These are phyloP conservation scores for Ferrisia virgata DNA, from an alignment of 2,888 invertebrate species.

Conservation along the genomic window DNA sequence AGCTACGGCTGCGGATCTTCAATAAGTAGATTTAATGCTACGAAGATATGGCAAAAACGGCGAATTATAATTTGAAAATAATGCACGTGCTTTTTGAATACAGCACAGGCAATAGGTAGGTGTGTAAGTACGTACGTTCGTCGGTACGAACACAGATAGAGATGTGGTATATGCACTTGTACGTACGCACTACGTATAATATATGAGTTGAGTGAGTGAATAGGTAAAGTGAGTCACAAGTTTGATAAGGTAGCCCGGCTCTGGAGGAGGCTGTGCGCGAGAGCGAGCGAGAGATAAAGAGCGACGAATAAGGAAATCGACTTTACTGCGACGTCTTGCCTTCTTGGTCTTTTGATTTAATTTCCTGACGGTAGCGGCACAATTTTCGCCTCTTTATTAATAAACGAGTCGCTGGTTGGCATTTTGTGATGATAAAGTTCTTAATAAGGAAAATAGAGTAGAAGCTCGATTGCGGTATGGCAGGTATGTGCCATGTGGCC, in stretches of 20 bases:
- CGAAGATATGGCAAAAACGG: background rate
- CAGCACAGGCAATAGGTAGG: background rate
- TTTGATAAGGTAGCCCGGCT: background rate
- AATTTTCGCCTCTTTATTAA: conserved; percentile 38
- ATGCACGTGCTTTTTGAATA: conserved; percentile 20
- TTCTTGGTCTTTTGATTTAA: conserved; percentile 39
- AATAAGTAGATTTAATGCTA: too few species aligned
- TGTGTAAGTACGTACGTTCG: too few species aligned
- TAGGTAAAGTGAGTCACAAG: background rate
- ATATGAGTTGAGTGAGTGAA: background rate
- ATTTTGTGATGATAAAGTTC: conserved; percentile 45
- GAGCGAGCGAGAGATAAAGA: background rate
- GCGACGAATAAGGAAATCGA: conserved; percentile 40
- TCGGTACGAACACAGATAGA: background rate
- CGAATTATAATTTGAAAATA: background rate
- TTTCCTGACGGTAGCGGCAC: conserved; percentile 44
- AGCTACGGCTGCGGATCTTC: too few species aligned
- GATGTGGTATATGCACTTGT: background rate
- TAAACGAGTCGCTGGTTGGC: conserved; percentile 43
- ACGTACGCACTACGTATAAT: too few species aligned
- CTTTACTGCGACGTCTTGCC: background rate
- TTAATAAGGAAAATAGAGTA: conserved; percentile 45
- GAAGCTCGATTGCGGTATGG: conserved; percentile 39
- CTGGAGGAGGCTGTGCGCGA: background rate
- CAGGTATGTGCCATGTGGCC: conserved; percentile 45